These are phyloP conservation scores for Apodemus speciosus DNA, from an alignment of 2,113 vertebrate species.

Conservation along the genomic window DNA sequence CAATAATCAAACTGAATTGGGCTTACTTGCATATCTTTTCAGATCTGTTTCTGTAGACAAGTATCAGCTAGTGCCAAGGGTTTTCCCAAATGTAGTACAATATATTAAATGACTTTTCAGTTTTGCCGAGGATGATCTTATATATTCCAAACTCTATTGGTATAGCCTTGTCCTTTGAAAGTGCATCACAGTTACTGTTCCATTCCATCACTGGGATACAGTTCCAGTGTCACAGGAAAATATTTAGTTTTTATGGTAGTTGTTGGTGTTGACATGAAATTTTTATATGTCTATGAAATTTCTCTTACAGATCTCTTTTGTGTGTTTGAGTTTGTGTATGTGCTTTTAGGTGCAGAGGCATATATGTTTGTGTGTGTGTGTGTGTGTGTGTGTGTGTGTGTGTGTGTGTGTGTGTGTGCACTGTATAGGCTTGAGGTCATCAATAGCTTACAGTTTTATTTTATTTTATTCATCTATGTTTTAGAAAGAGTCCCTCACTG, in stretches of 20 bases:
- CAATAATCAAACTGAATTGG: background rate
- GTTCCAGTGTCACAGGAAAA: background rate
- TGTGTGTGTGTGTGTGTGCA: background rate
- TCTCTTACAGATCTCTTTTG: background rate
- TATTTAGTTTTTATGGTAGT: background rate
- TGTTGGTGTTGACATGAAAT: constrained; percentile 24
- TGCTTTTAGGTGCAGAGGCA: background rate
- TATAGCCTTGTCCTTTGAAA: background rate
- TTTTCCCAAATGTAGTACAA: background rate
- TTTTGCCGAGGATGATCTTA: background rate
- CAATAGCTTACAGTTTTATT: background rate
- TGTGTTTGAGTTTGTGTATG: background rate
- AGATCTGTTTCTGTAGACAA: background rate
- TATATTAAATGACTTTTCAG: background rate
- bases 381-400: background rate
- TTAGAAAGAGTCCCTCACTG: background rate
- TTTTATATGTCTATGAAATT: constrained; percentile 13
- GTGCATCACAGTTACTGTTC: background rate
- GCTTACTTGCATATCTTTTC: background rate
- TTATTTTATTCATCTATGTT: background rate
- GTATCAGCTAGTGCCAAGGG: background rate
- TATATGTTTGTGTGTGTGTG: background rate
- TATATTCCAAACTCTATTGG: background rate
- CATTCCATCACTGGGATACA: background rate
- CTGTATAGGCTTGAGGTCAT: background rate